phyloP scores from a whole-genome alignment of 1,140 invertebrate genomes.

The Myzus persicae region DNA sequence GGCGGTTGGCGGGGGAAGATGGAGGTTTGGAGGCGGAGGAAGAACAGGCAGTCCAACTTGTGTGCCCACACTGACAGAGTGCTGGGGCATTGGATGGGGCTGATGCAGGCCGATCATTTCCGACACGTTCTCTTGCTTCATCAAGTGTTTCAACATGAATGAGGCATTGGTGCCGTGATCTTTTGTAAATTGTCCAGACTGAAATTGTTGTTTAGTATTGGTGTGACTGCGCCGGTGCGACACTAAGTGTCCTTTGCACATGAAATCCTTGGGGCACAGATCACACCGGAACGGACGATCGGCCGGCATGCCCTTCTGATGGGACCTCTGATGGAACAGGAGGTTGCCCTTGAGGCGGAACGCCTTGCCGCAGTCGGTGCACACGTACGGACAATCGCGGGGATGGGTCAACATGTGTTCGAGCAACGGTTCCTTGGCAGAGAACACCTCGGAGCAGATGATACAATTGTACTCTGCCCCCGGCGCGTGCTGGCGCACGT shows the following conservation, averaged over 20 bases:
- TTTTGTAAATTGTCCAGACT: conserved; percentile 78
- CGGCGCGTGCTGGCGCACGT: conserved; percentile 87
- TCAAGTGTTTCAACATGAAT: conserved; percentile 65
- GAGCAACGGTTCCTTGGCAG: conserved; percentile 84
- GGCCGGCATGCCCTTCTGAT: conserved; percentile 83
- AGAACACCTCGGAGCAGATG: conserved; percentile 86
- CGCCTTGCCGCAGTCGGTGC: conserved; percentile 63
- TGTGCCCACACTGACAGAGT: conserved; percentile 63
- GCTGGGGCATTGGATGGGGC: conserved; percentile 59
- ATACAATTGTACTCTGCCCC: conserved; percentile 87
- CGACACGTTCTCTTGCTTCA: conserved; percentile 66
- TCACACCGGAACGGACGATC: conserved; percentile 94
- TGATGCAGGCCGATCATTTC: conserved; percentile 63
- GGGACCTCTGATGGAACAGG: conserved; percentile 85
- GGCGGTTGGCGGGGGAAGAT: conserved; percentile 62
- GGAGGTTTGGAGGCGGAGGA: conserved; percentile 61
- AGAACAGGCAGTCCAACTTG: conserved; percentile 63
- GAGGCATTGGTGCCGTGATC: conserved; percentile 83
- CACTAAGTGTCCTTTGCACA: conserved; percentile 91
- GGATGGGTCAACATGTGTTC: conserved; percentile 84
- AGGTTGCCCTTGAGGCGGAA: conserved; percentile 64
- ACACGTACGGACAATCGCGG: conserved; percentile 71
- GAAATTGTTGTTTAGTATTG: conserved; percentile 79
- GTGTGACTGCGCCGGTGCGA: conserved; percentile 89
- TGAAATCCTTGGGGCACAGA: conserved; percentile 95